A percentile compares a stretch with the other conserved stretches of the same genome.
These are phyloP conservation scores for Tipula helvola DNA, from an alignment of 2,888 invertebrate genomes.

Conservation along the genomic window DNA sequence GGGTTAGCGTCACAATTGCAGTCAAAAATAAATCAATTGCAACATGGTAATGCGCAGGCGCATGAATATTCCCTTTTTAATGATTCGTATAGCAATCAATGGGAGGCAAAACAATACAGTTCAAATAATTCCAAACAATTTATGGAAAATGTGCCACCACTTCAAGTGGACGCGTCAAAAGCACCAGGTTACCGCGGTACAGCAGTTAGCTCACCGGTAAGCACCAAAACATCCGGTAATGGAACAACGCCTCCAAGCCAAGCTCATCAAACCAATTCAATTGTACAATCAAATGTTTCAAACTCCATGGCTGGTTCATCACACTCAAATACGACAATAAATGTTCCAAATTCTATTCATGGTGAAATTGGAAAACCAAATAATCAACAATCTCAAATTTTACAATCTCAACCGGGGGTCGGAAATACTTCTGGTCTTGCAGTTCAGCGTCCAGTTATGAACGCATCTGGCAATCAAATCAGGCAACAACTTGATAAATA, in stretches of 20 bases:
- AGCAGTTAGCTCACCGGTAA: conserved; percentile 64
- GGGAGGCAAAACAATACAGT: conserved; percentile 37
- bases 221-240: conserved; percentile 44
- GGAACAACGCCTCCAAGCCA: conserved; percentile 40
- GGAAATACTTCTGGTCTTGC: conserved; percentile 24
- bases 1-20: conserved; percentile 25
- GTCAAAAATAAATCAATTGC: conserved; percentile 25
- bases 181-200: conserved; percentile 82
- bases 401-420: conserved; percentile 14
- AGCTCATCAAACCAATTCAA: conserved; percentile 14
- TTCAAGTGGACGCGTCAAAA: conserved; percentile 59
- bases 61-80: conserved; percentile 83
- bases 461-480: conserved; percentile 14
- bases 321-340: background rate
- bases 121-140: conserved; percentile 33
- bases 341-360: background rate
- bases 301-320: background rate
- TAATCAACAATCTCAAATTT: background rate
- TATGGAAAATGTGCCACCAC: conserved; percentile 19
- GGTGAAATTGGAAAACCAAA: background rate
- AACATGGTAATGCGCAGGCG: conserved; percentile 25
- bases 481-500: conserved; percentile 24
- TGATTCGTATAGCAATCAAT: conserved; percentile 44
- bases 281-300: conserved; percentile 13
- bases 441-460: conserved; percentile 28